Base-by-base conservation (phyloP, 2,888 invertebrate genomes). In the Oscheius sp. region DNA sequence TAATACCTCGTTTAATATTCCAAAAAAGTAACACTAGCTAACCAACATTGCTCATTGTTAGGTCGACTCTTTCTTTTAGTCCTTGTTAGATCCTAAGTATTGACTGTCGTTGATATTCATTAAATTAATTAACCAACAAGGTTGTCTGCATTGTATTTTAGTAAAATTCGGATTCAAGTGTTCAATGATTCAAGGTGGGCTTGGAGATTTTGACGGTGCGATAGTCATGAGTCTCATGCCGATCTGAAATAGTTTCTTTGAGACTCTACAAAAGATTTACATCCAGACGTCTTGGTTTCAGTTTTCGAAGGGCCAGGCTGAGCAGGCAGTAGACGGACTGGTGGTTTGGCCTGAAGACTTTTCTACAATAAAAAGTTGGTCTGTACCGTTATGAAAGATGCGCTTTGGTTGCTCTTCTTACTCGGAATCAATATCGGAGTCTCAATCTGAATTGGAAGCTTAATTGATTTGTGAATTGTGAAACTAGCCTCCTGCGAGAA, bases 281-380 rank as follows among this genome's bases (percentile, higher is more conserved):
- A 68, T n/a, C 68, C 68, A 33, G 68, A 55, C 32, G 57, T 68
- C 29, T 68, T 53, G 29, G 53, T 68, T 37, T 37, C 37, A 53
- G 55, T 21, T 55, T 32, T 55, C 3, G 68, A 55, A 37, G 55
- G 55, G 3, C 33, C 33, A 13, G 35, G 55, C n/a, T 48, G 63
- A 47, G 42, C 10, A 51, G 37, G n/a, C 10, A 42, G 57, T 37
- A 68, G 29, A n/a, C 55, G 13, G 2, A 53, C 21, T n/a, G 68
- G 42, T n/a, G 53, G 68, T 13, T 33, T 13, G 7, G 68, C 37
- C 68, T 55, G 21, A 55, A 68, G 7, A 7, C 7, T 53, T 35
- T 33, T n/a, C 1, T 48, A 29, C 47, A 2, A 2, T 11, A 29
- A 58, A 11, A 3, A n/a, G 29, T n/a, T 60, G 4, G 1, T 35